Percentiles rank a stretch among this genome's conserved stretches.
These are phyloP conservation scores for Fratercula arctica DNA, from an alignment of 2,797 vertebrate genomes.

Conservation along the genomic window DNA sequence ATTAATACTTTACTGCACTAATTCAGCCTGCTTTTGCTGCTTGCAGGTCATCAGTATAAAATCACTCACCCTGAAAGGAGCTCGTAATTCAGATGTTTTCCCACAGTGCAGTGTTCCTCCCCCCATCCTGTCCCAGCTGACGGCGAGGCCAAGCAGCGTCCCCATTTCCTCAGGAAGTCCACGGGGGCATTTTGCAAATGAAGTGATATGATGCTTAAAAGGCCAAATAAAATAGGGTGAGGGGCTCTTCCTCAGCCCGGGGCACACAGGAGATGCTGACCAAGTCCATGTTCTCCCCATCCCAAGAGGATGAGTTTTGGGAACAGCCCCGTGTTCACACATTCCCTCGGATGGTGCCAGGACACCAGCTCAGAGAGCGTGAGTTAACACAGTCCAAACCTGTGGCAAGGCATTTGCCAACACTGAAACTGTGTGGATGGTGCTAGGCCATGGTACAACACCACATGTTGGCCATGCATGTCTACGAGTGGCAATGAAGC, in stretches of 20 bases:
- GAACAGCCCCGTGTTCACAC: not conserved
- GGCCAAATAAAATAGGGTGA: not conserved
- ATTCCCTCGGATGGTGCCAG: not conserved
- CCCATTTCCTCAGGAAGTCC: not conserved
- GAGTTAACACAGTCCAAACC: not conserved
- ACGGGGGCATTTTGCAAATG: not conserved
- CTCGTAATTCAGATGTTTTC: not conserved
- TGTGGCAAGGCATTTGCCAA: not conserved
- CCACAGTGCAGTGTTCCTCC: fast-evolving
- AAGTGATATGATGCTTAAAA: not conserved
- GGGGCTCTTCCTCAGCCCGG: not conserved
- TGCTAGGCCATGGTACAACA: not conserved
- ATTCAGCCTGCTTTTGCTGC: not conserved
- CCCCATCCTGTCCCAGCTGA: not conserved
- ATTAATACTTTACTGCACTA: not conserved
- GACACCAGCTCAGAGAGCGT: not conserved
- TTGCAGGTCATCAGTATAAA: not conserved
- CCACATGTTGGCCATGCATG: fast-evolving
- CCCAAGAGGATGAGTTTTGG: not conserved
- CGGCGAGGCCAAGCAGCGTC: not conserved
- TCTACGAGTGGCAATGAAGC: not conserved
- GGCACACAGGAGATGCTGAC: not conserved
- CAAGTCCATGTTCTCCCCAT: not conserved
- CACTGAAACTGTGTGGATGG: not conserved
- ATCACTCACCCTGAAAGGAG: not conserved